Conservation (phyloP, 2,113 vertebrate species). For the Zootoca vivipara region DNA sequence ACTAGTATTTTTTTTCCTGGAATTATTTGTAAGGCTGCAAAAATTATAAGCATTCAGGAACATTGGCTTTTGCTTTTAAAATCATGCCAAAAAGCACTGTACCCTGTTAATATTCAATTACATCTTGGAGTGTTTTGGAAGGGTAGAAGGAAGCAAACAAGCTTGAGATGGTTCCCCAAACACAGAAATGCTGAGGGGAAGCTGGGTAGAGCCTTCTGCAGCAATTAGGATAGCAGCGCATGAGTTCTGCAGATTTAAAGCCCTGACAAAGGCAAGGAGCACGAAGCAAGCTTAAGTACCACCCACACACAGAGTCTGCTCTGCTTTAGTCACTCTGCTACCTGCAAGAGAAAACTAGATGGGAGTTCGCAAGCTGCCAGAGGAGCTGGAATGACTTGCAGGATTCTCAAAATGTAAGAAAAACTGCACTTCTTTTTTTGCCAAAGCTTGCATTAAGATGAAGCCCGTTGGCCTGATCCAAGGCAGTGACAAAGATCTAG, state of each 20-base stretch:
- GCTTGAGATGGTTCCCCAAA: background rate
- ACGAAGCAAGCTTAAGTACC: conserved; percentile 48
- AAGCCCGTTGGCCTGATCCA: conserved; percentile 20
- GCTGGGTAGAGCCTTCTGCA: background rate
- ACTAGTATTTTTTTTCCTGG: too few relatives aligned
- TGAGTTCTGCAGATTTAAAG: conserved; percentile 35
- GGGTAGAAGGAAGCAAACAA: conserved; percentile 3
- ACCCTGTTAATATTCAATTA: background rate
- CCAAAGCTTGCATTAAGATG: conserved; percentile 30
- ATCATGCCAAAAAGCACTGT: too few relatives aligned
- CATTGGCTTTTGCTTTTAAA: background rate
- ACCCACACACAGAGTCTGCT: conserved; percentile 54
- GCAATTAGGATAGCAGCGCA: conserved; percentile 9
- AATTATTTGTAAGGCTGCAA: background rate
- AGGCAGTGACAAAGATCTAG: conserved; percentile 43
- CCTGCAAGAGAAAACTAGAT: conserved; percentile 66
- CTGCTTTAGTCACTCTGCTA: conserved; percentile 59
- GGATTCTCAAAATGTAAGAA: conserved; percentile 44
- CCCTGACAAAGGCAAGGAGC: conserved; percentile 34
- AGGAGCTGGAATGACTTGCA: conserved; percentile 64
- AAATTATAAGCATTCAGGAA: background rate
- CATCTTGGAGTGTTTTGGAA: background rate
- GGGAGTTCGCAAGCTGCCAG: conserved; percentile 35
- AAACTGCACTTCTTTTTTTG: conserved; percentile 28
- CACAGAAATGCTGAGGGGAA: conserved; percentile 21